phyloP scores from a whole-genome alignment of 1,140 invertebrate species.

The Stegodyphus dumicola region DNA sequence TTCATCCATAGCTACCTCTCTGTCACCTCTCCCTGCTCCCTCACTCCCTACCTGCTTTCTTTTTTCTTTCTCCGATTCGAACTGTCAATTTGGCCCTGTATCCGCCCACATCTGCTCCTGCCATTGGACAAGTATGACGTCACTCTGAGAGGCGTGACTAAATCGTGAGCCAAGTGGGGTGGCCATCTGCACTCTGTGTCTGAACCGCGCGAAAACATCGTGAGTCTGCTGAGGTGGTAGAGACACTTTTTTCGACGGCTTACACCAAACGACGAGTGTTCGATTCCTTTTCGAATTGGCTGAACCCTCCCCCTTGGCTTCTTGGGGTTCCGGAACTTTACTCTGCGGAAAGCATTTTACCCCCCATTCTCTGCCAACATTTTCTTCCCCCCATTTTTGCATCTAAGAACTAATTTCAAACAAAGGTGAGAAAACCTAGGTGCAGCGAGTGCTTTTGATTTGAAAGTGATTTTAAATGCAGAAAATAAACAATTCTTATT shows the following conservation, averaged over 20 bases:
- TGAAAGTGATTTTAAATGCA: no score
- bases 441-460: no score
- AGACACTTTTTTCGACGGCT: constrained; percentile 30
- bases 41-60: constrained; percentile 1
- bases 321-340: no score
- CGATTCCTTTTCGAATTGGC: neutral
- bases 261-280: neutral
- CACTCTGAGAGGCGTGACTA: neutral
- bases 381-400: neutral
- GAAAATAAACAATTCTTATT: no score
- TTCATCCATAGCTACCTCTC: constrained; percentile 39
- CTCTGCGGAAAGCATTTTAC: neutral
- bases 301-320: neutral
- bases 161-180: neutral
- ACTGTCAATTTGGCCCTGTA: constrained; percentile 5
- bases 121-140: constrained; percentile 39
- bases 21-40: neutral
- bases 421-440: neutral
- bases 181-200: constrained; percentile 12
- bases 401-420: constrained; percentile 40
- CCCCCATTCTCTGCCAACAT: constrained; percentile 3
- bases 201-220: constrained; percentile 28
- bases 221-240: constrained; percentile 22
- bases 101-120: neutral
- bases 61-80: neutral